Percentiles rank a stretch among this genome's conserved stretches.
These are phyloP conservation scores for Drosophila borealis DNA, from an alignment of 2,888 invertebrate genomes.

Conservation along the genomic window DNA sequence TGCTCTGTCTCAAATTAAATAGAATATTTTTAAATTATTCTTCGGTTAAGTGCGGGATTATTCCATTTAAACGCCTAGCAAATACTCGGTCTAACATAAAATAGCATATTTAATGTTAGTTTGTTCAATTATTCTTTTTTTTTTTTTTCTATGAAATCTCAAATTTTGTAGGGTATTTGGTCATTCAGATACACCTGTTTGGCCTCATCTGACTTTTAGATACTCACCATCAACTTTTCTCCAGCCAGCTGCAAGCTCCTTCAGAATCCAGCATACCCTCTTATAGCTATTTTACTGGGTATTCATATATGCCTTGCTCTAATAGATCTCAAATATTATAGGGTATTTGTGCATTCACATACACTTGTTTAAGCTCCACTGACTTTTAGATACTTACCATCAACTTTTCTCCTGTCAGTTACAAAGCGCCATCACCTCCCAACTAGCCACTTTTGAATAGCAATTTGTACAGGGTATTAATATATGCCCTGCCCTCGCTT, in stretches of 20 bases:
- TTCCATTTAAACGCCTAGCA: background rate
- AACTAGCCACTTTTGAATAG: background rate
- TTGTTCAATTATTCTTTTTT: too few species aligned
- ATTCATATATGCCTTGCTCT: too few species aligned
- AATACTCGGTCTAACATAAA: background rate
- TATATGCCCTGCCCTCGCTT: background rate
- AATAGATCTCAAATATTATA: background rate
- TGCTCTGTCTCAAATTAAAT: too few species aligned
- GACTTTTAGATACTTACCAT: too few species aligned
- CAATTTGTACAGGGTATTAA: constrained; percentile 3
- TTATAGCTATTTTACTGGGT: too few species aligned
- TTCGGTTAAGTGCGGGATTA: background rate
- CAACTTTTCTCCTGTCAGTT: background rate
- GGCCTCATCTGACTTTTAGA: too few species aligned
- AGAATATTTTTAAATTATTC: too few species aligned
- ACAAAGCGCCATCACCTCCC: background rate
- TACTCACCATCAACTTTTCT: background rate
- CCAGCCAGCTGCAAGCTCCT: background rate
- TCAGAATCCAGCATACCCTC: background rate
- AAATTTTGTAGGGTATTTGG: background rate
- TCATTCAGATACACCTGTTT: background rate
- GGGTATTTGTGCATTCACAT: background rate
- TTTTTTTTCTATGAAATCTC: too few species aligned
- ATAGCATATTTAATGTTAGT: too few species aligned
- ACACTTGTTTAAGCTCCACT: too few species aligned